A percentile compares a stretch with the other conserved stretches of the same genome.
Evolutionary conservation across 2,797 vertebrate genomes (phyloP).

Genomic region (Tragelaphus eurycerus): DNA sequence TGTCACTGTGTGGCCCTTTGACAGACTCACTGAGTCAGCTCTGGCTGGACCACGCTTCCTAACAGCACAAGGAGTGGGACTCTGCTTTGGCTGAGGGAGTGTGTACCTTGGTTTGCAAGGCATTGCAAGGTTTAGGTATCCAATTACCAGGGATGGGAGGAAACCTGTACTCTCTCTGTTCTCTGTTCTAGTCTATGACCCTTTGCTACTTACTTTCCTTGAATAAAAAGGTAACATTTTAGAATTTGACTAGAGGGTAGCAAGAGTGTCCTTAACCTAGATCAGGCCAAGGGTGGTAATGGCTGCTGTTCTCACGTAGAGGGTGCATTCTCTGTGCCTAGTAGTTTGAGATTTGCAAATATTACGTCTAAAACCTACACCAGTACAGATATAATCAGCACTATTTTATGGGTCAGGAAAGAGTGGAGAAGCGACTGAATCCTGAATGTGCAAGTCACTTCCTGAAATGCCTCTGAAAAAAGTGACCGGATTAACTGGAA

Average conservation of each 20-base stretch:
- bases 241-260: neutral
- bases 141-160: neutral
- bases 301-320: neutral
- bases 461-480: neutral
- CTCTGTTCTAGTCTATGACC: neutral
- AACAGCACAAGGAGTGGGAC: neutral
- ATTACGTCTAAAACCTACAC: neutral
- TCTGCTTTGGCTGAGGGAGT: neutral
- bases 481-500: neutral
- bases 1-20: neutral
- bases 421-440: neutral
- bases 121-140: neutral
- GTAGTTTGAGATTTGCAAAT: neutral
- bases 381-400: neutral
- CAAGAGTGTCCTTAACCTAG: neutral
- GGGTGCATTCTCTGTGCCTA: neutral
- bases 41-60: neutral
- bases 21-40: neutral
- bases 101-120: fast-evolving
- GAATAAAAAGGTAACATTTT: neutral
- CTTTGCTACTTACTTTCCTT: neutral
- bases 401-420: neutral
- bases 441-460: neutral
- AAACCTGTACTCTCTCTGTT: neutral
- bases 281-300: neutral